A percentile compares a stretch with the other conserved stretches of the same genome.
phyloP scores from a whole-genome alignment of 2,113 vertebrate species.

The Tachysurus fulvidraco region DNA sequence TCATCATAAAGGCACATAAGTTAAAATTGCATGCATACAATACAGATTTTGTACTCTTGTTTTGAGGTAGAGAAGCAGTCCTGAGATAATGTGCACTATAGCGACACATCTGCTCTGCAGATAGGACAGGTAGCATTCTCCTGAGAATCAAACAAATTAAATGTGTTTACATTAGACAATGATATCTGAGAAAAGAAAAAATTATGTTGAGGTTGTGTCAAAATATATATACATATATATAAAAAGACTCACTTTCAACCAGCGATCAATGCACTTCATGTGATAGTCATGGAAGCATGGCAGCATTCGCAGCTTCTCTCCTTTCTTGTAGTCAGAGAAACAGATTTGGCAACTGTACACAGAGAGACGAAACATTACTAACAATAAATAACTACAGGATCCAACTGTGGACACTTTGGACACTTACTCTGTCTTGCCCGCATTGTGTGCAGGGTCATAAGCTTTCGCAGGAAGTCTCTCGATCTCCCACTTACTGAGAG shows the following conservation, averaged over 20 bases:
- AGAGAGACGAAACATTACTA: neutral
- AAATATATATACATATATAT: neutral
- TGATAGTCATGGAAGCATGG: conserved; percentile 80
- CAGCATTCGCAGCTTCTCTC: conserved; percentile 73
- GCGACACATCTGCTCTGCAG: conserved; percentile 70
- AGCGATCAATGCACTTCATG: conserved; percentile 73
- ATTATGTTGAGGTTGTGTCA: no score
- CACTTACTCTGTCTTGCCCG: conserved; percentile 71
- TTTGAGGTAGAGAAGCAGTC: conserved; percentile 47
- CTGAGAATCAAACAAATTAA: conserved; percentile 52
- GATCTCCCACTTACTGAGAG: conserved; percentile 65
- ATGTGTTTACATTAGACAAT: neutral
- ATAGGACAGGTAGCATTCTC: conserved; percentile 75
- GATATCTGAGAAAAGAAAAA: neutral
- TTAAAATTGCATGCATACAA: neutral
- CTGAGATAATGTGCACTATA: conserved; percentile 31
- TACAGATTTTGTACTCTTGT: neutral
- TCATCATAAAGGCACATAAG: neutral
- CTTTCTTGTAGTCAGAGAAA: conserved; percentile 68
- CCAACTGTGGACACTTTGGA: neutral
- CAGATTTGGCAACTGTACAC: conserved; percentile 76
- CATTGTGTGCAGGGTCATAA: conserved; percentile 55
- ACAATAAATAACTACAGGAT: neutral
- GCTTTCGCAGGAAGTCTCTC: conserved; percentile 72
- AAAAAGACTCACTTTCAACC: conserved; percentile 71